A percentile compares a stretch with the other conserved stretches of the same genome.
Conservation (phyloP, 2,888 invertebrate species). For the Trichacis sp. region DNA sequence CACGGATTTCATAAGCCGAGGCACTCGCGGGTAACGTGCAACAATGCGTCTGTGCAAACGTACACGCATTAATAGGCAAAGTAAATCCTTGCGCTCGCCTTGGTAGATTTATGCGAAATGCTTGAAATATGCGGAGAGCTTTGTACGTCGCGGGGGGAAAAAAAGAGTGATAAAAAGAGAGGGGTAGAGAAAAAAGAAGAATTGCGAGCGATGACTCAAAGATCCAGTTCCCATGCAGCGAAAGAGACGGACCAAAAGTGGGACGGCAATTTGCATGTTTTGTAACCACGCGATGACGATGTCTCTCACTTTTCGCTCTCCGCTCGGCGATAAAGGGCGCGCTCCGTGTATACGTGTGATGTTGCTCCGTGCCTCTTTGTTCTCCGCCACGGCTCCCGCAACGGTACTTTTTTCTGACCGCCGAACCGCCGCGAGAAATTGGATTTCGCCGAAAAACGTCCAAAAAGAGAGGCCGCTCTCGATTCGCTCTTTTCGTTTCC, state of each 20-base stretch:
- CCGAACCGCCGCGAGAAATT: constrained; percentile 7
- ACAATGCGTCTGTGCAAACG: constrained; percentile 7
- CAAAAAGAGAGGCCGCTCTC: not conserved
- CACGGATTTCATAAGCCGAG: not conserved
- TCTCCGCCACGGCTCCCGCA: not conserved
- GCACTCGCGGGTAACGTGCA: not conserved
- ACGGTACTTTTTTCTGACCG: constrained; percentile 3
- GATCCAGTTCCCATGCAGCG: constrained; percentile 16
- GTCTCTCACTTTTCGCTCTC: constrained; percentile 12
- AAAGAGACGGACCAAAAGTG: constrained; percentile 14
- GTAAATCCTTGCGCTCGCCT: constrained; percentile 4
- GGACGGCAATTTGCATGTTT: constrained; percentile 15
- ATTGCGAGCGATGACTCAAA: constrained; percentile 11
- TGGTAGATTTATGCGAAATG: not conserved
- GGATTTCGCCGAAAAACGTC: constrained; percentile 3
- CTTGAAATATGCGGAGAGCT: constrained; percentile 4
- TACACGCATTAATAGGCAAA: not conserved
- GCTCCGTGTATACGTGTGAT: too few species aligned
- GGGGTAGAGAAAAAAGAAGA: not conserved
- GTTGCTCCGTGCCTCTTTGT: too few species aligned
- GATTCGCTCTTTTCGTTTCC: not conserved
- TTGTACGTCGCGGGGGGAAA: too few species aligned
- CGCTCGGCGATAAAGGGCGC: constrained; percentile 9
- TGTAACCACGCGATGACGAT: constrained; percentile 14
- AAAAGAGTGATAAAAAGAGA: not conserved